A percentile compares a stretch with the other conserved stretches of the same genome.
Evolutionary conservation across 1,140 invertebrate genomes (phyloP).

Genomic region (Saccostrea cuccullata): DNA sequence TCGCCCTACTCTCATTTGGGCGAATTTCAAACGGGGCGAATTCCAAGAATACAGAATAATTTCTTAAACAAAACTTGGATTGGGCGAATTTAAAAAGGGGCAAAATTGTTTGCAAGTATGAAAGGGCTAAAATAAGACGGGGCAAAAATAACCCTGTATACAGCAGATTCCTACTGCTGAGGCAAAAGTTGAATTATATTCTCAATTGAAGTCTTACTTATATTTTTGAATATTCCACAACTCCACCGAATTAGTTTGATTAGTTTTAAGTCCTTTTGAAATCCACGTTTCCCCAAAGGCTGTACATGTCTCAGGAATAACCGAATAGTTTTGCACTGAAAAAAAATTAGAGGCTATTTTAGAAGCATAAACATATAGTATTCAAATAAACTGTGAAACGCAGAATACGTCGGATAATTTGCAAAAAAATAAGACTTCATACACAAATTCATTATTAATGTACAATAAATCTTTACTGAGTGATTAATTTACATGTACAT

Average conservation of each 20-base stretch:
- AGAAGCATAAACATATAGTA: background rate
- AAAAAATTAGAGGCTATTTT: background rate
- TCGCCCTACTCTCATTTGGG: too few species aligned
- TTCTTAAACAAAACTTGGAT: too few species aligned
- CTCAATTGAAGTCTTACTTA: background rate
- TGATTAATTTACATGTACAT: too few species aligned
- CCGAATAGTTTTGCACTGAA: background rate
- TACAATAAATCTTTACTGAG: too few species aligned
- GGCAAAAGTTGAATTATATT: background rate
- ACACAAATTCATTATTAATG: background rate
- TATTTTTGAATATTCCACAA: background rate
- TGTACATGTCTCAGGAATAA: background rate
- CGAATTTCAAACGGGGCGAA: too few species aligned
- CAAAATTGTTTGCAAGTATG: too few species aligned
- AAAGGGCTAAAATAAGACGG: too few species aligned
- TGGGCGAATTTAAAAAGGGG: too few species aligned
- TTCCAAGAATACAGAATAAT: too few species aligned
- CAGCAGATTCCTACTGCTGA: background rate
- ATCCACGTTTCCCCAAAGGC: background rate
- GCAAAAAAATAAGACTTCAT: background rate
- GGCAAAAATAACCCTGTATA: too few species aligned
- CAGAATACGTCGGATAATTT: background rate
- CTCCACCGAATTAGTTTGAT: background rate
- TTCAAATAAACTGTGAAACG: background rate
- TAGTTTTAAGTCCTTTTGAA: background rate